Conservation (phyloP, 92 coral and sea anemone species). For the Palythoa grandis region DNA sequence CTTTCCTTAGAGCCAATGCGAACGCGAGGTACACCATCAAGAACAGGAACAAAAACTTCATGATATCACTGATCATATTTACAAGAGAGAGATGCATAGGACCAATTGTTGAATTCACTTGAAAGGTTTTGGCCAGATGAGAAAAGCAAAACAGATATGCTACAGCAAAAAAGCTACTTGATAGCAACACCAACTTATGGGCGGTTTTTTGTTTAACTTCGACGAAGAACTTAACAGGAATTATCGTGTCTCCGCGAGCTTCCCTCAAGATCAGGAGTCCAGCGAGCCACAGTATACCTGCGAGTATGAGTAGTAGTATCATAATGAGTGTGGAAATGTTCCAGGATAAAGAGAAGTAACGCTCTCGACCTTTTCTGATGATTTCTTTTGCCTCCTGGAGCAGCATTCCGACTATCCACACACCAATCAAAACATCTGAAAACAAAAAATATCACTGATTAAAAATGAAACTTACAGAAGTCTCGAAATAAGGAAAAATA, state of each 20-base stretch:
- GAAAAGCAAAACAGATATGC: conserved; percentile 78
- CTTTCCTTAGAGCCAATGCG: conserved; percentile 79
- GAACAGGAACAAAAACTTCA: conserved; percentile 76
- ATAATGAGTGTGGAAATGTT: conserved; percentile 76
- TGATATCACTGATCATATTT: conserved; percentile 73
- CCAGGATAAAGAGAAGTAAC: conserved; percentile 88
- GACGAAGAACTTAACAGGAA: conserved; percentile 57
- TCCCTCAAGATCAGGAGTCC: conserved; percentile 57
- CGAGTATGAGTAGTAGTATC: conserved; percentile 68
- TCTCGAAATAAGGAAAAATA: not conserved
- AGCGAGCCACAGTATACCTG: conserved; percentile 73
- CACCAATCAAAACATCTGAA: conserved; percentile 67
- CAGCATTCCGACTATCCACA: conserved; percentile 70
- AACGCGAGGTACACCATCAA: conserved; percentile 68
- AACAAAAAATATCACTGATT: not conserved
- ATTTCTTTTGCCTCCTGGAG: conserved; percentile 74
- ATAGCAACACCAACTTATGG: conserved; percentile 20
- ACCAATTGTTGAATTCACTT: conserved; percentile 77
- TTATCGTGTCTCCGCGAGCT: conserved; percentile 10
- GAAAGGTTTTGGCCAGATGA: conserved; percentile 71
- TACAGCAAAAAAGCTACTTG: conserved; percentile 69
- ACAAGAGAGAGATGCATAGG: conserved; percentile 84
- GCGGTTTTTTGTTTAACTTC: conserved; percentile 26
- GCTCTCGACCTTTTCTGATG: conserved; percentile 65
- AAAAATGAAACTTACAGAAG: not conserved